Conservation (phyloP, 1,140 invertebrate species). For the Bombus sylvicola region DNA sequence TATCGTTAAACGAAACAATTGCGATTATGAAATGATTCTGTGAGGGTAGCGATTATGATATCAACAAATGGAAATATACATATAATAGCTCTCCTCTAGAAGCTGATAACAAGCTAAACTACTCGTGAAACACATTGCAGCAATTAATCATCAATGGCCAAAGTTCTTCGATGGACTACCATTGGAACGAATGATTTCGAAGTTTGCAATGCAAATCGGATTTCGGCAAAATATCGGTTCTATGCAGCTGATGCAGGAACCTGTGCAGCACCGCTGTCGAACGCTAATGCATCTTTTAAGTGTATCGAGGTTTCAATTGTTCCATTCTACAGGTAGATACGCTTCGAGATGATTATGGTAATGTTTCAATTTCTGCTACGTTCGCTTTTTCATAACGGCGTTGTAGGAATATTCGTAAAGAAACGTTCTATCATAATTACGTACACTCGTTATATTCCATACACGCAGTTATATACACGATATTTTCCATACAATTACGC, state of each 20-base stretch:
- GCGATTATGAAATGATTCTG: slow-evolving; percentile 41
- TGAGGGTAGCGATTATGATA: slow-evolving; percentile 1
- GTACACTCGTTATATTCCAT: too few relatives aligned
- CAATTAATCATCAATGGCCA: slow-evolving; percentile 8
- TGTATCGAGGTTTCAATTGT: neutral
- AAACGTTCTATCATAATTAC: too few relatives aligned
- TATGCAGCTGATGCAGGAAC: neutral
- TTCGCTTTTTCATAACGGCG: too few relatives aligned
- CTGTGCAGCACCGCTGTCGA: neutral
- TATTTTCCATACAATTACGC: too few relatives aligned
- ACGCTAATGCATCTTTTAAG: neutral
- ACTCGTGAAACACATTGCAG: neutral
- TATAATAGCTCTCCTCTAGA: neutral
- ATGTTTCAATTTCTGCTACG: neutral
- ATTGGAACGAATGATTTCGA: neutral
- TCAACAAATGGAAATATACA: slow-evolving; percentile 13
- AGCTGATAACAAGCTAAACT: slow-evolving; percentile 23
- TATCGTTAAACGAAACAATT: slow-evolving; percentile 52
- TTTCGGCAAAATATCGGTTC: neutral
- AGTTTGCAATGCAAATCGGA: slow-evolving; percentile 19
- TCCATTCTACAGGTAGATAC: neutral
- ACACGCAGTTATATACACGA: too few relatives aligned
- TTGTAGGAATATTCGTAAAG: too few relatives aligned
- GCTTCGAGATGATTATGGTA: too few relatives aligned
- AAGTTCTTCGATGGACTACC: slow-evolving; percentile 6